Evolutionary conservation across 1,140 invertebrate genomes (phyloP).

Genomic region (Drosophila persimilis): DNA sequence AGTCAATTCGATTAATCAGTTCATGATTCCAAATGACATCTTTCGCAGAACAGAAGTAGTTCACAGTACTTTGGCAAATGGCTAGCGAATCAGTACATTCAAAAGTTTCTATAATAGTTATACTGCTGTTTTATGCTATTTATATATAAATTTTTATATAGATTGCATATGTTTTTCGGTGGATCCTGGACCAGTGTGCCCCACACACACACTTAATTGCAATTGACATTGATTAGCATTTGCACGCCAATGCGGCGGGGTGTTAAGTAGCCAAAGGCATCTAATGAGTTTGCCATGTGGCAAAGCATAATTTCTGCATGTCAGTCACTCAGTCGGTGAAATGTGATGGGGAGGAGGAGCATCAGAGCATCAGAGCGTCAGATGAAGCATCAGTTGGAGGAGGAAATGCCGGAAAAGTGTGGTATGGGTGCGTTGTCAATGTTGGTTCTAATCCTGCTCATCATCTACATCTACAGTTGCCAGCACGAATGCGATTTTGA

Average conservation of each 20-base stretch:
- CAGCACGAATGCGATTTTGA: constrained; percentile 61
- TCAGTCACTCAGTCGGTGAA: constrained; percentile 59
- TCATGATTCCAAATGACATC: no score
- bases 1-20: no score
- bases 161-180: neutral
- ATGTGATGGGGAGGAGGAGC: constrained; percentile 18
- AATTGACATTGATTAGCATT: constrained; percentile 74
- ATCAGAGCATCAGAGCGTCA: no score
- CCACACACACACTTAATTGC: constrained; percentile 56
- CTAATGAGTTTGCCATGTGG: constrained; percentile 70
- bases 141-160: no score
- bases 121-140: no score
- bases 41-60: no score
- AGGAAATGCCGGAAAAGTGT: constrained; percentile 12
- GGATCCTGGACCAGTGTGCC: constrained; percentile 19
- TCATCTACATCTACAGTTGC: constrained; percentile 68
- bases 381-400: neutral
- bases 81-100: no score
- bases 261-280: constrained; percentile 73
- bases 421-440: constrained; percentile 63
- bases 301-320: constrained; percentile 78
- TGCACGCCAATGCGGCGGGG: constrained; percentile 65
- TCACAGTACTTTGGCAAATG: no score
- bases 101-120: no score
- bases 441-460: constrained; percentile 74